These are phyloP conservation scores for Anagrus nilaparvatae DNA, from an alignment of 1,140 invertebrate species.

Conservation along the genomic window DNA sequence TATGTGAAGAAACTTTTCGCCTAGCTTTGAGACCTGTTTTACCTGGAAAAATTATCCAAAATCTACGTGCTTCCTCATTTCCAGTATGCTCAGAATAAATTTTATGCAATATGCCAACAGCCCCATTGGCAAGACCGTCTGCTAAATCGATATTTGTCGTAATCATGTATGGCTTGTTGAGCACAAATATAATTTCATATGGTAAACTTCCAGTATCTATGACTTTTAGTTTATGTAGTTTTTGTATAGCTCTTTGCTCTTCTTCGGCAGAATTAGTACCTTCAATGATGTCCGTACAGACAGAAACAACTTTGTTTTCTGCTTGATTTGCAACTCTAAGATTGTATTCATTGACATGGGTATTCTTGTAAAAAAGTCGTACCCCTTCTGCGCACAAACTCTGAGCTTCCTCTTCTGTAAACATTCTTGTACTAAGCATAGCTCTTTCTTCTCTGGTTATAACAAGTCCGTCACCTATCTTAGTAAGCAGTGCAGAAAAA, in stretches of 20 bases:
- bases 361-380: constrained; percentile 20
- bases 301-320: constrained; percentile 20
- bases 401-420: constrained; percentile 15
- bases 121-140: constrained; percentile 31
- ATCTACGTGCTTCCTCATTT: constrained; percentile 12
- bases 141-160: constrained; percentile 30
- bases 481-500: constrained; percentile 26
- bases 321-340: constrained; percentile 16
- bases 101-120: constrained; percentile 26
- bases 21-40: constrained; percentile 17
- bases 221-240: constrained; percentile 28
- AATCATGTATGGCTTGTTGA: constrained; percentile 27
- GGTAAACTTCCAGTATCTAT: constrained; percentile 30
- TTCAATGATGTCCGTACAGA: constrained; percentile 18
- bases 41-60: constrained; percentile 18
- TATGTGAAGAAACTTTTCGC: constrained; percentile 16
- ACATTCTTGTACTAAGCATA: constrained; percentile 19
- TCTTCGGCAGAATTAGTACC: constrained; percentile 16
- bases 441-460: constrained; percentile 13
- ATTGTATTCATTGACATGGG: constrained; percentile 19
- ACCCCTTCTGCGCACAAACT: constrained; percentile 16
- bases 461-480: constrained; percentile 22
- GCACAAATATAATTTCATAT: constrained; percentile 26
- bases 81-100: constrained; percentile 24
- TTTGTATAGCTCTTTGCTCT: constrained; percentile 16